Base-by-base conservation (phyloP, 1,140 invertebrate genomes). In the Pararge aegeria region DNA sequence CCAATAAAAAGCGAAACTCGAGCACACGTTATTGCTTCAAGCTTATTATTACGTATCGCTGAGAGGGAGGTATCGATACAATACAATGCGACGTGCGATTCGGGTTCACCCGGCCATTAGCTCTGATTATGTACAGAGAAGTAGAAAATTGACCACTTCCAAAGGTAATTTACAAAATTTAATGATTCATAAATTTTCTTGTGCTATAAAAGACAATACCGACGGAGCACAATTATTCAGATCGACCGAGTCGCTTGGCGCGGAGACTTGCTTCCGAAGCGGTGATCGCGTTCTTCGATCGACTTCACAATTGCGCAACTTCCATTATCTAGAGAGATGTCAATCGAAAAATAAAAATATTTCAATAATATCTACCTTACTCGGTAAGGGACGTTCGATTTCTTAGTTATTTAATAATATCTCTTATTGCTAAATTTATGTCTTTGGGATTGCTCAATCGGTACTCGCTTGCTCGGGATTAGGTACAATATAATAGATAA, bases 371-470 rank as follows among this genome's bases (percentile, higher is more conserved):
- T 78, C 83, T 89, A 89, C 87, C 84, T 89, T 87, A 87, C 87
- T 87, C 87, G 79, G 87, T 89, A 89, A 87, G 87, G 87, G 87
- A 89, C 84, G 86, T 89, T 87, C 83, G 79, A 84, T 85, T 73
- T 80, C 87, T 87, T 89, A 89, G 79, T 75, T 87, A 84, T 83
- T 85, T 84, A 75, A 80, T 82, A 84, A 77, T 78, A 59, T 67
- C 69, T 83, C 84, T 89, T 87, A 87, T 84, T 83, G 84, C 87
- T 89, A 87, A 85, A 72, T 63, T 84, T 74, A 81, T 78, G 70
- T 78, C 66, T 73, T 75, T 83, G 71, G 66, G 78, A 74, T 81
- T 81, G 81, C 78, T 81, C 70, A 83, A 83, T 76, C 73, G 69
- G 67, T 80, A 60, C 24, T 24, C 61, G 67, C 63, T 69, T 49